These are phyloP conservation scores for Bubalus kerabau DNA, from an alignment of 2,113 vertebrate genomes.

Conservation along the genomic window DNA sequence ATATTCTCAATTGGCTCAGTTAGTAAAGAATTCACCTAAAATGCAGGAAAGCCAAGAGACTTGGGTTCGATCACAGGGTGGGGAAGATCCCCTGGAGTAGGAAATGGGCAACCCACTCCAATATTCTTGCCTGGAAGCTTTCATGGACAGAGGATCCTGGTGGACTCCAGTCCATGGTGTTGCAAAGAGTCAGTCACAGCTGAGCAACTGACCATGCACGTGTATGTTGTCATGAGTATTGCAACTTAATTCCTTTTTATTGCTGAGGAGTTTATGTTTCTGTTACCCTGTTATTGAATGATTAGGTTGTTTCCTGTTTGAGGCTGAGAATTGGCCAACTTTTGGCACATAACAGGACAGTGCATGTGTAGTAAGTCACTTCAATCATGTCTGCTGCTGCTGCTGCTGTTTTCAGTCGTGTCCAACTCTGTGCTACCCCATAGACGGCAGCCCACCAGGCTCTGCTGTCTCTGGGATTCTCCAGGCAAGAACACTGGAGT, in stretches of 20 bases:
- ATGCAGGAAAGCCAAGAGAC: neutral
- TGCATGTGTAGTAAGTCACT: neutral
- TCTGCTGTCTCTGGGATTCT: too few relatives aligned
- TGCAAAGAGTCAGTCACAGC: neutral
- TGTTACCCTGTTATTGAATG: neutral
- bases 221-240: neutral
- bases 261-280: neutral
- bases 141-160: neutral
- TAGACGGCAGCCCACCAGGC: too few relatives aligned
- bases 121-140: neutral
- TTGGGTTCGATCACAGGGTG: neutral
- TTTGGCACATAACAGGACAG: neutral
- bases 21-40: neutral
- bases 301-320: neutral
- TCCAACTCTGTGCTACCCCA: too few relatives aligned
- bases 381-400: neutral
- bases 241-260: neutral
- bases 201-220: neutral
- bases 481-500: too few relatives aligned
- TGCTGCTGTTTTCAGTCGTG: too few relatives aligned
- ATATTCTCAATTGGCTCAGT: neutral
- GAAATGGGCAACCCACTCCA: neutral
- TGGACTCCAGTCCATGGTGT: neutral
- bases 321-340: neutral
- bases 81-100: neutral